Evolutionary conservation across 2,888 invertebrate species (phyloP).

Genomic region (Tridacna gigas): DNA sequence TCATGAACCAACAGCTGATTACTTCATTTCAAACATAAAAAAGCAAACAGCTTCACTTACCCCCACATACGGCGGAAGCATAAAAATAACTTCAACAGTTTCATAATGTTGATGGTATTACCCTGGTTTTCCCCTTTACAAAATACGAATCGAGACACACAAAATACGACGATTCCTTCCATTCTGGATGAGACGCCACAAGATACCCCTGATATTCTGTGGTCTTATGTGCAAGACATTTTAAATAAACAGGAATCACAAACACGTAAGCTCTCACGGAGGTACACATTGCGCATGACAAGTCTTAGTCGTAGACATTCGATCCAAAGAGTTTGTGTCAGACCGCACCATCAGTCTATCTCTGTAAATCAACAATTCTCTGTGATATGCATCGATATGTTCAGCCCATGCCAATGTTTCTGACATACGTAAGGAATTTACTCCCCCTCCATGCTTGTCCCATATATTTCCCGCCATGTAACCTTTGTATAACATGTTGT

Average conservation of each 20-base stretch:
- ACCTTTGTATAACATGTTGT: too few species aligned
- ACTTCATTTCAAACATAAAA: slow-evolving; percentile 42
- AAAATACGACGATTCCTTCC: slow-evolving; percentile 24
- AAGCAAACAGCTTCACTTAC: slow-evolving; percentile 37
- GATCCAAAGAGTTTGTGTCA: slow-evolving; percentile 14
- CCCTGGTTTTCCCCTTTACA: slow-evolving; percentile 20
- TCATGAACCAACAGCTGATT: too few species aligned
- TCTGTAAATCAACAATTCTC: slow-evolving; percentile 2
- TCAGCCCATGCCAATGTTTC: slow-evolving; percentile 23
- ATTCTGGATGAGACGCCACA: slow-evolving; percentile 7
- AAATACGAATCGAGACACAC: slow-evolving; percentile 28
- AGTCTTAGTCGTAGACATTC: neutral
- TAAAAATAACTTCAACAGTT: slow-evolving; percentile 21
- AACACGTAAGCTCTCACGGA: slow-evolving; percentile 2
- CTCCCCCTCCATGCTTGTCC: slow-evolving; percentile 25
- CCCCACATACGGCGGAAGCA: neutral
- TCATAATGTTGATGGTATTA: slow-evolving; percentile 21
- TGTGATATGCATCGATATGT: slow-evolving; percentile 15
- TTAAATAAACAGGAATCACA: slow-evolving; percentile 33
- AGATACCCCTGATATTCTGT: slow-evolving; percentile 9
- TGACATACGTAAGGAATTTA: slow-evolving; percentile 22
- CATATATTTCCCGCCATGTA: neutral
- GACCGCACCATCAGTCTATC: slow-evolving; percentile 1
- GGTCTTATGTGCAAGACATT: slow-evolving; percentile 34
- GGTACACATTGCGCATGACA: slow-evolving; percentile 40